Percentiles rank a stretch among this genome's conserved stretches.
Evolutionary conservation across 2,888 invertebrate genomes (phyloP).

Genomic region (Lacanobia oleracea): DNA sequence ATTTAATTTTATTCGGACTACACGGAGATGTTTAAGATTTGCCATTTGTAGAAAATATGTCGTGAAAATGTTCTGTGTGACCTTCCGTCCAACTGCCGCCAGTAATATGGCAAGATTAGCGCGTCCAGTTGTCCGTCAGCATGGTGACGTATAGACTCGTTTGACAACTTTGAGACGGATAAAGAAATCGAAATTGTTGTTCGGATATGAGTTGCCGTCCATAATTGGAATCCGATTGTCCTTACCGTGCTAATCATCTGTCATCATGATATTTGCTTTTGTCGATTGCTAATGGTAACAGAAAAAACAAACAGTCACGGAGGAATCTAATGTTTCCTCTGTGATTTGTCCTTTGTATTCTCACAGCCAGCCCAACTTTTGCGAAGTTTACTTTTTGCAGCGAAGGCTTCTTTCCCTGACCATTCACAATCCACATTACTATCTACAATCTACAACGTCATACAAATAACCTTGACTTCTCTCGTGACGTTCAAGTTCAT

Average conservation of each 20-base stretch:
- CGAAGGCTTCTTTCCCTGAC: background rate
- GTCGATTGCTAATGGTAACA: conserved; percentile 4
- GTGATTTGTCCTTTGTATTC: background rate
- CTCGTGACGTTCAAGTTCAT: conserved; percentile 44
- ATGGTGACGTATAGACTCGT: conserved; percentile 48
- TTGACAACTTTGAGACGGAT: conserved; percentile 41
- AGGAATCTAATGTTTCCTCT: background rate
- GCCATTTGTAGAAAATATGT: conserved; percentile 18
- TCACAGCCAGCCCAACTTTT: background rate
- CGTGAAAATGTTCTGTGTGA: conserved; percentile 23
- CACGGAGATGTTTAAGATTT: conserved; percentile 5
- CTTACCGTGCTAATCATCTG: conserved; percentile 9
- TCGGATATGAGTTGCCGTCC: conserved; percentile 17
- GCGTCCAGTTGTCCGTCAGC: conserved; percentile 9
- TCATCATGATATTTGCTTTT: conserved; percentile 16
- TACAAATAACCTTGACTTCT: conserved; percentile 25
- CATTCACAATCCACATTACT: background rate
- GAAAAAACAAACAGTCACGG: background rate
- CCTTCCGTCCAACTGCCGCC: conserved; percentile 14
- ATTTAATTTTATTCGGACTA: conserved; percentile 39
- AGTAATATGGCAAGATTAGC: conserved; percentile 5
- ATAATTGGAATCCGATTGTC: conserved; percentile 29
- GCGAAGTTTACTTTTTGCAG: background rate
- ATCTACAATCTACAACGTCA: background rate
- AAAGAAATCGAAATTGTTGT: conserved; percentile 40